Conservation (phyloP, 2,797 vertebrate species). For the Chaetodon trifasciatus region DNA sequence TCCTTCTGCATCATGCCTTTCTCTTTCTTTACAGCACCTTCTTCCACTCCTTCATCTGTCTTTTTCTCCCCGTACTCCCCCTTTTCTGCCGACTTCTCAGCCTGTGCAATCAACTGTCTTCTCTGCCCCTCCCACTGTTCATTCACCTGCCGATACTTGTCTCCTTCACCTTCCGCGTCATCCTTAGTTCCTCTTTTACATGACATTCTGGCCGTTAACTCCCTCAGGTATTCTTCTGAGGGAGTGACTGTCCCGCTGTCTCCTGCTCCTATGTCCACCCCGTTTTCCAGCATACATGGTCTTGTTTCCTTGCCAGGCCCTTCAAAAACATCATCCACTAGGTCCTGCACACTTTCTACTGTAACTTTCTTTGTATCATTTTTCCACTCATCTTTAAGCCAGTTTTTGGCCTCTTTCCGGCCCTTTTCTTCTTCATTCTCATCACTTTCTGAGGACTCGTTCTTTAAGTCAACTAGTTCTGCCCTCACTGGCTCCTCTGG, state of each 20-base stretch:
- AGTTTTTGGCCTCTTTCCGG: constrained; percentile 60
- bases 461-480: constrained; percentile 86
- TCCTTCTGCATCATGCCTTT: constrained; percentile 41
- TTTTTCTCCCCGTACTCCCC: constrained; percentile 38
- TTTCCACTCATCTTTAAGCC: constrained; percentile 59
- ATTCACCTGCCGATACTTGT: constrained; percentile 73
- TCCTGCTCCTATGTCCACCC: neutral
- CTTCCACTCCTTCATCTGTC: constrained; percentile 30
- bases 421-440: constrained; percentile 80
- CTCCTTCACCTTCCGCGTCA: constrained; percentile 44
- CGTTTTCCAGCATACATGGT: neutral
- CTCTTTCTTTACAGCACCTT: constrained; percentile 27
- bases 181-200: constrained; percentile 22
- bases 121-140: constrained; percentile 67
- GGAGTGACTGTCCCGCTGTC: neutral
- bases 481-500: constrained; percentile 77
- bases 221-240: constrained; percentile 38
- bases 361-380: constrained; percentile 70
- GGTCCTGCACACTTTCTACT: constrained; percentile 65
- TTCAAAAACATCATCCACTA: constrained; percentile 82
- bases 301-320: constrained; percentile 54
- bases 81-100: constrained; percentile 55
- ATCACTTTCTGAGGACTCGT: constrained; percentile 89
- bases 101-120: constrained; percentile 27
- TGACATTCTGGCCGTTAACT: constrained; percentile 23